phyloP scores from a whole-genome alignment of 1,140 invertebrate genomes.

The Hyposmocoma kahamanoa region DNA sequence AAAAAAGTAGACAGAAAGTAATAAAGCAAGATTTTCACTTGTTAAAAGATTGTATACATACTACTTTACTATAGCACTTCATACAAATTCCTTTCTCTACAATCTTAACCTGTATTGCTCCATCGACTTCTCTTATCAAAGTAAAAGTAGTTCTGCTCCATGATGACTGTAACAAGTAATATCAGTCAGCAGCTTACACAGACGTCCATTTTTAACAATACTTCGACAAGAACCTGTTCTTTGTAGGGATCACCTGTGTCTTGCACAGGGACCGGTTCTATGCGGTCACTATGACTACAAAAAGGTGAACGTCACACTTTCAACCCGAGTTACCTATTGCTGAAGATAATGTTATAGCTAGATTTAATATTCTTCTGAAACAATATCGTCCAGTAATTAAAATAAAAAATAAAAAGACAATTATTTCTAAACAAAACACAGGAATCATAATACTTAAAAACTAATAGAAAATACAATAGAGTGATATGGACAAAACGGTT shows the following conservation, averaged over 20 bases:
- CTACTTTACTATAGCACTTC: not conserved
- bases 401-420: too few relatives aligned
- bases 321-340: too few relatives aligned
- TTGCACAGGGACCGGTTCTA: slow-evolving; percentile 41
- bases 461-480: too few relatives aligned
- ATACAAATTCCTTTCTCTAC: not conserved
- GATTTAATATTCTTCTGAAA: too few relatives aligned
- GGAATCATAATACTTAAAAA: too few relatives aligned
- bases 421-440: too few relatives aligned
- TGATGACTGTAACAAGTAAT: not conserved
- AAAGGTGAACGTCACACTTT: slow-evolving; percentile 40
- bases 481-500: too few relatives aligned
- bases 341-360: too few relatives aligned
- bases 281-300: slow-evolving; percentile 39
- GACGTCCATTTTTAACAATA: slow-evolving; percentile 36
- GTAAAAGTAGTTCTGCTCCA: slow-evolving; percentile 30
- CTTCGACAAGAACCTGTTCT: slow-evolving; percentile 34
- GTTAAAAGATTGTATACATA: too few relatives aligned
- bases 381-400: too few relatives aligned
- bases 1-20: too few relatives aligned
- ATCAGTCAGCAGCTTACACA: slow-evolving; percentile 15
- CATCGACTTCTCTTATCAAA: slow-evolving; percentile 15
- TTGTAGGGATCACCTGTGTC: slow-evolving; percentile 47
- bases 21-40: too few relatives aligned
- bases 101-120: not conserved